Conservation (phyloP, 2,888 invertebrate species). For the Vannuccia rotundouncinata region DNA sequence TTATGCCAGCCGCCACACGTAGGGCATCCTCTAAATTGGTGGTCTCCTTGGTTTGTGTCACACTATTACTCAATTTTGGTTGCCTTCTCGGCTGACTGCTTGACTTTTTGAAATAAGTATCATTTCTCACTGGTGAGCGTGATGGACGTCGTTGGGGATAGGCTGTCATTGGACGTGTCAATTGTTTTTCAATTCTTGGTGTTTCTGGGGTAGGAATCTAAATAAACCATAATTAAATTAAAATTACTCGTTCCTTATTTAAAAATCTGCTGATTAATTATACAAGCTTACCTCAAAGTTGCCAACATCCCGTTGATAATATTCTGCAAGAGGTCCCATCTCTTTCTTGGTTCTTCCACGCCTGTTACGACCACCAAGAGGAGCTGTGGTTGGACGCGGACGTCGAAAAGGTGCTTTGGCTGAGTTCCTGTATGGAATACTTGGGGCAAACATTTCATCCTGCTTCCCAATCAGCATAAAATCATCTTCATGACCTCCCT, state of each 20-base stretch:
- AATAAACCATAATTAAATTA: not conserved
- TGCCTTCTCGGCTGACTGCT: not conserved
- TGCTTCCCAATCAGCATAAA: conserved; percentile 51
- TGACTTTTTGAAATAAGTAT: not conserved
- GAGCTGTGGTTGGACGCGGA: not conserved
- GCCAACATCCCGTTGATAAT: not conserved
- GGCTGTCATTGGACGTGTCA: not conserved
- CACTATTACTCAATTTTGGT: not conserved
- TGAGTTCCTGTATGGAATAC: conserved; percentile 46
- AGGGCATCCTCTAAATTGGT: not conserved
- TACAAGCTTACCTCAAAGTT: not conserved
- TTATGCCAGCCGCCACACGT: not conserved
- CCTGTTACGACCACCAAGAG: not conserved
- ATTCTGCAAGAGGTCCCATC: not conserved
- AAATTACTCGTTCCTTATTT: not conserved
- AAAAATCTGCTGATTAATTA: not conserved
- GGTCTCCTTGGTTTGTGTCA: not conserved
- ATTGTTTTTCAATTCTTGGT: not conserved
- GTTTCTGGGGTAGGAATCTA: not conserved
- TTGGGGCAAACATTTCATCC: conserved; percentile 47
- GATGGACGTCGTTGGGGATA: not conserved
- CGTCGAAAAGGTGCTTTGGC: not conserved
- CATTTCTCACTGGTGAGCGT: not conserved
- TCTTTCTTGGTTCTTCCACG: not conserved
- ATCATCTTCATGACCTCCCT: conserved; percentile 41